A percentile compares a stretch with the other conserved stretches of the same genome.
Conservation (phyloP, 1,140 invertebrate species). For the Drosophila virilis region DNA sequence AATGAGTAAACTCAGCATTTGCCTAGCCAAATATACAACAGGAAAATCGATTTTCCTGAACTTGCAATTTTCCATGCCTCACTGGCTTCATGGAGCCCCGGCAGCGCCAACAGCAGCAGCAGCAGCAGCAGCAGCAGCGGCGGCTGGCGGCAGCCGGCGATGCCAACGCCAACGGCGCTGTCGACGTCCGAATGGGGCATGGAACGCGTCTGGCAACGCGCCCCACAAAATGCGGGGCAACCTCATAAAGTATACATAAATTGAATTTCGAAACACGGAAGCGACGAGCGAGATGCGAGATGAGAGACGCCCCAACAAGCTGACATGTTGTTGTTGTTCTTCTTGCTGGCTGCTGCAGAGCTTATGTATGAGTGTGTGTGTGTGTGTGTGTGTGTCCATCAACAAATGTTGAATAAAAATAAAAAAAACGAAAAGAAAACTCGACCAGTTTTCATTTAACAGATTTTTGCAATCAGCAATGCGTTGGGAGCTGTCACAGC, state of each 20-base stretch:
- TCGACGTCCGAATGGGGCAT: slow-evolving; percentile 33
- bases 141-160: slow-evolving; percentile 23
- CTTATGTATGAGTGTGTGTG: slow-evolving; percentile 26
- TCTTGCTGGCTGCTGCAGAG: slow-evolving; percentile 42
- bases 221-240: slow-evolving; percentile 37
- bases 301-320: slow-evolving; percentile 43
- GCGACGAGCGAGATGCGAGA: slow-evolving; percentile 39
- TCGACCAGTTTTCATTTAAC: slow-evolving; percentile 66
- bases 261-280: slow-evolving; percentile 81
- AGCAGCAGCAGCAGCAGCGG: no score
- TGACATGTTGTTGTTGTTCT: slow-evolving; percentile 35
- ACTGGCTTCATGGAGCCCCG: slow-evolving; percentile 57
- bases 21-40: slow-evolving; percentile 56
- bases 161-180: slow-evolving; percentile 15
- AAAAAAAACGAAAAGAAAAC: slow-evolving; percentile 29
- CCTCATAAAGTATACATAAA: slow-evolving; percentile 79
- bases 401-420: slow-evolving; percentile 28
- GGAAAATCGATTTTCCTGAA: slow-evolving; percentile 79
- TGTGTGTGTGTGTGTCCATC: slow-evolving; percentile 28
- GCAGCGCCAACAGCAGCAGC: slow-evolving; percentile 13
- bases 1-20: slow-evolving; percentile 25
- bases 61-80: slow-evolving; percentile 73
- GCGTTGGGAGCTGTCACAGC: slow-evolving; percentile 53
- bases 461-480: slow-evolving; percentile 60
- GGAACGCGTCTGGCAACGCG: slow-evolving; percentile 43